Conservation (phyloP, 2,888 invertebrate genomes). For the Galerucella calmariensis region DNA sequence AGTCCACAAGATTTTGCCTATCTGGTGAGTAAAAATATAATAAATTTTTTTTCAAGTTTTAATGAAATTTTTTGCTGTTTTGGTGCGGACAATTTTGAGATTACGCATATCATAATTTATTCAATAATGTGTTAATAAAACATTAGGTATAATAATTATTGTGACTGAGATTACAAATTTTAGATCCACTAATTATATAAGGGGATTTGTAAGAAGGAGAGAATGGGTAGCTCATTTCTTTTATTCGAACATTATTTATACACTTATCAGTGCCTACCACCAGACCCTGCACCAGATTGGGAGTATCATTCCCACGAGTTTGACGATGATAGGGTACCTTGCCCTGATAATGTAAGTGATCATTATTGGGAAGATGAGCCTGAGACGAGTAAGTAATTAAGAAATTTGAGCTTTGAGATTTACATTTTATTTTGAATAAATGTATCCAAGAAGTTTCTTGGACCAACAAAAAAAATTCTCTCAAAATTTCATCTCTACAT, state of each 20-base stretch:
- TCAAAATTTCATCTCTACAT: no score
- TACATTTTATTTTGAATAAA: no score
- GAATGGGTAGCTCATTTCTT: constrained; percentile 42
- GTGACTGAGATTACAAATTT: not conserved
- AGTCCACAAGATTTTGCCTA: not conserved
- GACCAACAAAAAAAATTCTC: no score
- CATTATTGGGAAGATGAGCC: not conserved
- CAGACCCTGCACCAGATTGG: not conserved
- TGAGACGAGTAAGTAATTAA: not conserved
- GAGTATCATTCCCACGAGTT: not conserved
- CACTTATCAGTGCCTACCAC: not conserved
- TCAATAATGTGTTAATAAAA: no score
- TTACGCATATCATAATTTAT: no score
- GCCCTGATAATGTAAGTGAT: not conserved
- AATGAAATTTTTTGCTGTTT: no score
- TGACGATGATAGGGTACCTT: not conserved
- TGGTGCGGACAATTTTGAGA: no score
- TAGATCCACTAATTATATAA: not conserved
- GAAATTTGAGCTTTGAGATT: no score
- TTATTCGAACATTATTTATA: constrained; percentile 40
- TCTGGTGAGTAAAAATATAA: not conserved
- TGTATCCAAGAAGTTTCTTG: no score
- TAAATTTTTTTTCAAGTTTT: no score
- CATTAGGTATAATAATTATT: not conserved
- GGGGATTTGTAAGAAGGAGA: not conserved